phyloP scores from a whole-genome alignment of 1,140 invertebrate genomes.

The Conus ventricosus region DNA sequence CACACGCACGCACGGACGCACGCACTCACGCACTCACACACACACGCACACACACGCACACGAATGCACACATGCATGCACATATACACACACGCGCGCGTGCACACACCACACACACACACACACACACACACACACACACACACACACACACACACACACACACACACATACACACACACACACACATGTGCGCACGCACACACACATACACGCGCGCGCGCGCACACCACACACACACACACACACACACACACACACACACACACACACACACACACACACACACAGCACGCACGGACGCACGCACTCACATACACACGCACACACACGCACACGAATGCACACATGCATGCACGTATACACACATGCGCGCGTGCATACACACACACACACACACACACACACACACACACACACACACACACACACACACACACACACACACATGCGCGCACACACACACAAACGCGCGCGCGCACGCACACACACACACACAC shows the following conservation, averaged over 20 bases:
- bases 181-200: no score
- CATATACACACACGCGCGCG: background rate
- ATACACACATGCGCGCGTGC: background rate
- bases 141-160: background rate
- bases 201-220: no score
- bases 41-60: no score
- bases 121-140: background rate
- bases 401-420: background rate
- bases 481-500: background rate
- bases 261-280: background rate
- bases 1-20: background rate
- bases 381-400: background rate
- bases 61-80: background rate
- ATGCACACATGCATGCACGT: background rate
- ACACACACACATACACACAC: no score
- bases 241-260: conserved; percentile 1
- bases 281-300: background rate
- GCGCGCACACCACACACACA: background rate
- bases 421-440: background rate
- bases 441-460: background rate
- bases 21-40: no score
- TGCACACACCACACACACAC: background rate
- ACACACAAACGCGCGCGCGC: no score
- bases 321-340: background rate
- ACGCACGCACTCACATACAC: background rate